Percentiles rank a stretch among this genome's conserved stretches.
Evolutionary conservation across 2,888 invertebrate species (phyloP).

Genomic region (Ecliptopera silaceata): DNA sequence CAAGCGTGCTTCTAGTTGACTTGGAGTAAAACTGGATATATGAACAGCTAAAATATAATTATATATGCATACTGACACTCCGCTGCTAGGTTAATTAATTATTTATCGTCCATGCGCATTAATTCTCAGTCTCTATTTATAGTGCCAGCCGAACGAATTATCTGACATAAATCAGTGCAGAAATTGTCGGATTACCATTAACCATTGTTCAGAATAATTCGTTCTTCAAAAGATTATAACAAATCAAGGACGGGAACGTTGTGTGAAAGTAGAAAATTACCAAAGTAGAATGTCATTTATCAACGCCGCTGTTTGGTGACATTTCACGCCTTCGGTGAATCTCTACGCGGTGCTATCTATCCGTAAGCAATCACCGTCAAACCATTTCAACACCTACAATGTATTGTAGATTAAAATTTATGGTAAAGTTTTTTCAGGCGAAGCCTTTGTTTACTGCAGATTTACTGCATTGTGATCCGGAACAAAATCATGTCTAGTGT

Average conservation of each 20-base stretch:
- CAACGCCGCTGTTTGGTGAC: conserved; percentile 61
- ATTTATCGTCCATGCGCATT: conserved; percentile 5
- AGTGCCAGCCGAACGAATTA: background rate
- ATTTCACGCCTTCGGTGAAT: conserved; percentile 58
- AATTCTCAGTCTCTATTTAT: conserved; percentile 8
- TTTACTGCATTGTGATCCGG: too few species aligned
- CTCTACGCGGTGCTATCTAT: conserved; percentile 22
- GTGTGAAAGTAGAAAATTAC: conserved; percentile 66
- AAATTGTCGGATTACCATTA: conserved; percentile 4
- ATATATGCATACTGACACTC: conserved; percentile 5
- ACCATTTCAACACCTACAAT: too few species aligned
- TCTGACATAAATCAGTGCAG: conserved; percentile 19
- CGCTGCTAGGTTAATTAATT: conserved; percentile 5
- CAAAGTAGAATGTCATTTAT: conserved; percentile 63
- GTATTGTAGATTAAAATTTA: too few species aligned
- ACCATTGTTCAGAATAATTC: conserved; percentile 38
- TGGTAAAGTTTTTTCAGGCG: too few species aligned
- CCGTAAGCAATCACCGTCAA: background rate
- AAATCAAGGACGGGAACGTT: conserved; percentile 49
- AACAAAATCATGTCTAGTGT: too few species aligned
- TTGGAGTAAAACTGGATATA: background rate
- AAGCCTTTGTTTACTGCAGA: too few species aligned
- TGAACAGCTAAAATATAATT: too few species aligned
- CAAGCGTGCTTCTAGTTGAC: background rate
- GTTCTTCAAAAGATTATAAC: conserved; percentile 53